Conservation (phyloP, 2,888 invertebrate species). For the Molanna angustata region DNA sequence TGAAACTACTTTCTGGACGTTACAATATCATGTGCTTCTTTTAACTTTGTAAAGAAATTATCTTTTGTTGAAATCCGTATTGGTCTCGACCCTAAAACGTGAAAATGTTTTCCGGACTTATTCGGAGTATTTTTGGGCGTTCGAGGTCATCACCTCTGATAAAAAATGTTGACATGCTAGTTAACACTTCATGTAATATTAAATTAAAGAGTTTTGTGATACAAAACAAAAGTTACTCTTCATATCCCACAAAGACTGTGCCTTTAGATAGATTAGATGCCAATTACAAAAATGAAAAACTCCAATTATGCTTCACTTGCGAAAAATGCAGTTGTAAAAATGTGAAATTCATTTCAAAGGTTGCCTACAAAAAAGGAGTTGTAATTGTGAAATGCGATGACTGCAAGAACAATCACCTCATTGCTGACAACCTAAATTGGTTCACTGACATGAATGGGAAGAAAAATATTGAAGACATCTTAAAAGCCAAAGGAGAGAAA, state of each 20-base stretch:
- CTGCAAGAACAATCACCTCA: constrained; percentile 87
- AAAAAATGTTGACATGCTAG: no score
- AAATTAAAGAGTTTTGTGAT: no score
- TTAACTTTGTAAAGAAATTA: no score
- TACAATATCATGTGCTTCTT: no score
- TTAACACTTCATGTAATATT: no score
- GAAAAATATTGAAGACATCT: constrained; percentile 86
- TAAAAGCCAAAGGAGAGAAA: constrained; percentile 83
- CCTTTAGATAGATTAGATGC: not conserved
- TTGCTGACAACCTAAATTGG: constrained; percentile 96
- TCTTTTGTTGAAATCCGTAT: no score
- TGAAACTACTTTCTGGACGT: no score
- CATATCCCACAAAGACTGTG: not conserved
- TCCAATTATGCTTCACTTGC: constrained; percentile 81
- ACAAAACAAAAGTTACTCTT: no score
- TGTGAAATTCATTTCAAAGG: constrained; percentile 77
- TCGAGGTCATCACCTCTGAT: no score
- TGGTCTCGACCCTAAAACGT: no score
- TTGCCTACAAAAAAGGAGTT: constrained; percentile 83
- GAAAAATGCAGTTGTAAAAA: constrained; percentile 81
- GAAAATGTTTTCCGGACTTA: no score
- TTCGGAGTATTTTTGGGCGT: no score
- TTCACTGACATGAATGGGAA: constrained; percentile 75
- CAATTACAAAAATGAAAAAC: constrained; percentile 45
- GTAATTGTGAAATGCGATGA: constrained; percentile 89